Base-by-base conservation (phyloP, 1,140 invertebrate species). In the Solen grandis region DNA sequence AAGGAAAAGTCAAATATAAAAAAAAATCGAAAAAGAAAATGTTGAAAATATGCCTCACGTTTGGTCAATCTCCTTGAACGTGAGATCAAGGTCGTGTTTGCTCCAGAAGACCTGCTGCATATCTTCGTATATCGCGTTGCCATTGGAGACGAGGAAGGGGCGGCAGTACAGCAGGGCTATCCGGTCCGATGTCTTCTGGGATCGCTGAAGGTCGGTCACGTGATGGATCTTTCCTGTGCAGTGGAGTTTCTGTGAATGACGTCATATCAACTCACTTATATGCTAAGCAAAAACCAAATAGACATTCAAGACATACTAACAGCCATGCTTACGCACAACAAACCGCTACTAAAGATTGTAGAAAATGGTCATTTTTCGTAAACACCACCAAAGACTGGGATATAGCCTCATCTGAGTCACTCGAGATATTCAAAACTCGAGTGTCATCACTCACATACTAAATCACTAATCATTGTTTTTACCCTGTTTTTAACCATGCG, bases 231-330 rank as follows among this genome's bases (percentile, higher is more conserved):
- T 81, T 29, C 80, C 82, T 3, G 81, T 83, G 72, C 88, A 88
- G 68, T 88, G 87, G 77, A 90, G 85, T 85, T 90, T 90, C 87
- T 90, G 73, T 14, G 85, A 82, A 54, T n/a, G n/a, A n/a, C n/a
- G n/a, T n/a, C n/a, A n/a, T n/a, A n/a, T n/a, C n/a, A n/a, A n/a
- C n/a, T n/a, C n/a, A n/a, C n/a, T n/a, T n/a, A n/a, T n/a, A n/a
- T n/a, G n/a, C n/a, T n/a, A n/a, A n/a, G n/a, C n/a, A n/a, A n/a
- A n/a, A n/a, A n/a, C n/a, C n/a, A n/a, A n/a, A n/a, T n/a, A n/a
- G n/a, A n/a, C n/a, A n/a, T n/a, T n/a, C n/a, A n/a, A n/a, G n/a
- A n/a, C n/a, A n/a, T n/a, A n/a, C n/a, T n/a, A n/a, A n/a, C n/a
- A n/a, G n/a, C n/a, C n/a, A n/a, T n/a, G n/a, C n/a, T n/a, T n/a